phyloP scores from a whole-genome alignment of 2,888 invertebrate genomes.

The Ommatoiulus sabulosus region DNA sequence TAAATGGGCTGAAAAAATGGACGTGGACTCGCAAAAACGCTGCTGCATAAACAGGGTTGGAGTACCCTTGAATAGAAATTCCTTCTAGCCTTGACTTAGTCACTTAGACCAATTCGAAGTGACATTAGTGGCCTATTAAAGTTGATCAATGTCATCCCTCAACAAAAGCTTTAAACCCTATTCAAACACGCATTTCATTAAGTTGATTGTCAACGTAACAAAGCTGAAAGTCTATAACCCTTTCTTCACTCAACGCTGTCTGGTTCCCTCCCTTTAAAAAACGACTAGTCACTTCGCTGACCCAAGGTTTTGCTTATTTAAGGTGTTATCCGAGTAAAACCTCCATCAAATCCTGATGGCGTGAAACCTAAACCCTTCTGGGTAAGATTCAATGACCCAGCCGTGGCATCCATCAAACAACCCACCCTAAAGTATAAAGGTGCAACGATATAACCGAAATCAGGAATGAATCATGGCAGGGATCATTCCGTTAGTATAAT shows the following conservation, averaged over 20 bases:
- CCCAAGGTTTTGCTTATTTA: conserved; percentile 37
- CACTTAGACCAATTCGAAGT: background rate
- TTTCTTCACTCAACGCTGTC: background rate
- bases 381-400: background rate
- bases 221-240: background rate
- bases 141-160: conserved; percentile 4
- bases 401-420: background rate
- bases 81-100: conserved; percentile 35
- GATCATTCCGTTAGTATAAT: background rate
- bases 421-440: background rate
- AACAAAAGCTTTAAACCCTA: background rate
- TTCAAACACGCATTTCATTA: conserved; percentile 2
- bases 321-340: background rate
- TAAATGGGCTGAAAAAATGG: background rate
- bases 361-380: background rate
- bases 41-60: background rate
- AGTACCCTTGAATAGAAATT: background rate
- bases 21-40: background rate
- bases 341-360: background rate
- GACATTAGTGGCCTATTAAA: conserved; percentile 35
- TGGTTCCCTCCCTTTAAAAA: background rate
- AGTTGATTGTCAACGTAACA: background rate
- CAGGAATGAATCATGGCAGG: background rate
- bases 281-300: background rate
- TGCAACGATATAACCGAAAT: background rate